Evolutionary conservation across 2,113 vertebrate species (phyloP).

Genomic region (Sclerurus mexicanus): DNA sequence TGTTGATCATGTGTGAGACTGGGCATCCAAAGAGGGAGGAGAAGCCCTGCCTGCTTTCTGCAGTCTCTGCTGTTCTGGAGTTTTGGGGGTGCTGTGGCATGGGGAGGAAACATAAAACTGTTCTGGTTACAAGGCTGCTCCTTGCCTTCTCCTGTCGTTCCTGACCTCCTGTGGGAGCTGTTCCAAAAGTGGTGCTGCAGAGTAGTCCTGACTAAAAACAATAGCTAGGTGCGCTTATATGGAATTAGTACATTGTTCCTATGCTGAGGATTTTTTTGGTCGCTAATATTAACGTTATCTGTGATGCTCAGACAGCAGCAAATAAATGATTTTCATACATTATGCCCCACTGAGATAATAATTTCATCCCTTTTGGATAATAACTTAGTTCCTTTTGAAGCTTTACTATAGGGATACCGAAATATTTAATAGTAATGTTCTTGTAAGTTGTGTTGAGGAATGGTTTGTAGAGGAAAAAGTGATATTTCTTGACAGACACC

Average conservation of each 20-base stretch:
- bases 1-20: accelerated
- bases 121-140: not conserved
- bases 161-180: constrained; percentile 8
- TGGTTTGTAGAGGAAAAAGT: not conserved
- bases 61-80: not conserved
- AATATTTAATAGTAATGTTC: not conserved
- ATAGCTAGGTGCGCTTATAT: not conserved
- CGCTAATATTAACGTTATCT: accelerated
- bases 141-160: not conserved
- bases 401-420: not conserved
- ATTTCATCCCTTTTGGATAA: not conserved
- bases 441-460: not conserved
- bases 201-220: not conserved
- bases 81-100: not conserved
- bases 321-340: not conserved
- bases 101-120: not conserved
- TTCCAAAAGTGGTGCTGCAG: constrained; percentile 6
- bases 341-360: not conserved
- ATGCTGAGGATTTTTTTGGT: not conserved
- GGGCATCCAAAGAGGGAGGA: not conserved
- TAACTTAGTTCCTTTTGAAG: not conserved
- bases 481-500: not conserved
- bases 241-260: not conserved
- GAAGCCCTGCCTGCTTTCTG: not conserved
- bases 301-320: not conserved